Conservation (phyloP, 2,797 vertebrate species). For the Naso thynnoides region DNA sequence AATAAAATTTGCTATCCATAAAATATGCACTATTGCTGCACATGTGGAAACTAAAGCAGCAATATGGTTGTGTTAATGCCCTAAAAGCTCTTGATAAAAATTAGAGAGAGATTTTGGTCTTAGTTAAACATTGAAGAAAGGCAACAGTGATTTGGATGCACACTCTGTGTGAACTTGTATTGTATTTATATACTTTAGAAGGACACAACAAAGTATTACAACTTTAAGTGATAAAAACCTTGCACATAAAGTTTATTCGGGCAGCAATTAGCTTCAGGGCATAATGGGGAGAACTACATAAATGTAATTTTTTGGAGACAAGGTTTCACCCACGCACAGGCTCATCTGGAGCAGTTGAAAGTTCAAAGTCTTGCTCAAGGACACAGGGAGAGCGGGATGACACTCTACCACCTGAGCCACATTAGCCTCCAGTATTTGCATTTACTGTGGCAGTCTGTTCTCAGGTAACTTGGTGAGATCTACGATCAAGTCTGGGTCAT, state of each 20-base stretch:
- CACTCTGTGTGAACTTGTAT: too few relatives aligned
- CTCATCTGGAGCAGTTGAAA: not conserved
- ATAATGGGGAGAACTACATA: not conserved
- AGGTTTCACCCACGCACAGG: not conserved
- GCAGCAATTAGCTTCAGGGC: not conserved
- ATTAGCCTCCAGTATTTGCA: not conserved
- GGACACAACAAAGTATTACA: too few relatives aligned
- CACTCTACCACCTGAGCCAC: not conserved
- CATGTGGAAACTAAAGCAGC: too few relatives aligned
- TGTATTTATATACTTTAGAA: too few relatives aligned
- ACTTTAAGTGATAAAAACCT: not conserved
- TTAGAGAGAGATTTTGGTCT: too few relatives aligned
- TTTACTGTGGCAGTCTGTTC: too few relatives aligned
- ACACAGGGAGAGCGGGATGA: not conserved
- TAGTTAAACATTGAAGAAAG: too few relatives aligned
- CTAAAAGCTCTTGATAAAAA: too few relatives aligned
- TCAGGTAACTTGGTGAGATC: not conserved
- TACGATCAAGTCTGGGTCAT: not conserved
- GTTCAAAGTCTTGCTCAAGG: not conserved
- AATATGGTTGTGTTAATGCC: too few relatives aligned
- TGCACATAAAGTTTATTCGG: not conserved
- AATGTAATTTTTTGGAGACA: not conserved
- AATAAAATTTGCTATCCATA: too few relatives aligned
- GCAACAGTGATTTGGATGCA: too few relatives aligned
- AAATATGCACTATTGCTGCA: too few relatives aligned